These are phyloP conservation scores for Vulpes lagopus DNA, from an alignment of 2,113 vertebrate species.

Conservation along the genomic window DNA sequence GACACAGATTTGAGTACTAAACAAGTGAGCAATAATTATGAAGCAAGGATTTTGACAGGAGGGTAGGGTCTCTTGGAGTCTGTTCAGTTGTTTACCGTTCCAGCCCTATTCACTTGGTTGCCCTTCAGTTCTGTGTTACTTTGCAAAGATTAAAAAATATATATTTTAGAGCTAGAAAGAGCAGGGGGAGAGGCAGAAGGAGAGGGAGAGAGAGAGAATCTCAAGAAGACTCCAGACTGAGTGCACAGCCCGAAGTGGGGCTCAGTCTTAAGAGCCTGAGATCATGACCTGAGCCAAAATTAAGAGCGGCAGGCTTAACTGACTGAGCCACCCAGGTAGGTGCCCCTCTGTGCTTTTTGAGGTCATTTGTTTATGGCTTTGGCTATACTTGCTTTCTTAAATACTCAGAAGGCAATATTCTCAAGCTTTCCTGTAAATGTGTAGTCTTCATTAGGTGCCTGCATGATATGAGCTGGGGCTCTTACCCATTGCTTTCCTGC, in stretches of 20 bases:
- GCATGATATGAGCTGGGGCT: neutral
- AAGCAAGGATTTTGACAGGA: neutral
- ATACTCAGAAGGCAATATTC: neutral
- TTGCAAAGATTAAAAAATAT: neutral
- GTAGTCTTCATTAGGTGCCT: neutral
- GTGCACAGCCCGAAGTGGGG: neutral
- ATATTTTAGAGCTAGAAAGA: neutral
- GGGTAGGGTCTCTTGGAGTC: neutral
- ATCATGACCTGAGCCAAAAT: neutral
- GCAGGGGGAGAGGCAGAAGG: neutral
- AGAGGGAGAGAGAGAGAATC: neutral
- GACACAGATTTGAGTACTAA: neutral
- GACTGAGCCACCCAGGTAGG: neutral
- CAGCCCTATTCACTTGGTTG: neutral
- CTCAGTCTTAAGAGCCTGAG: neutral
- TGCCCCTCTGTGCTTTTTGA: neutral
- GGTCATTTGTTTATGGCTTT: neutral
- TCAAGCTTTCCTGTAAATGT: neutral
- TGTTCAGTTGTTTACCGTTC: neutral
- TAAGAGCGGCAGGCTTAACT: neutral
- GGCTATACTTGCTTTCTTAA: neutral
- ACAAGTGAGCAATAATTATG: neutral
- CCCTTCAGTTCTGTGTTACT: neutral
- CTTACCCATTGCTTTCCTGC: neutral
- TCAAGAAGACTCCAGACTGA: neutral